Conservation (phyloP, 2,888 invertebrate species). For the Noctua fimbriata region DNA sequence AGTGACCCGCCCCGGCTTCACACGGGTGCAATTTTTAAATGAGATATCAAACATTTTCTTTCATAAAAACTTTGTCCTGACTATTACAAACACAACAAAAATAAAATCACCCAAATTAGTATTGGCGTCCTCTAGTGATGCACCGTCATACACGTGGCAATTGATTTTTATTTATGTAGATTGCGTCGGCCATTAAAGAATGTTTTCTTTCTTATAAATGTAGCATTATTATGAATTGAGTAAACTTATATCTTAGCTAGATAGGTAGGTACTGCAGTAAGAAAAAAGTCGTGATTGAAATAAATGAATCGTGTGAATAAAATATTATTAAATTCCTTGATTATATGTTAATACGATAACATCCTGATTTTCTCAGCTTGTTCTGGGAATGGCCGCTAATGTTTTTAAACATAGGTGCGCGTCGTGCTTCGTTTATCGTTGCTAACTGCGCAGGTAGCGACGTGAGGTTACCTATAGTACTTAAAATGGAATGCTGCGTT, state of each 20-base stretch:
- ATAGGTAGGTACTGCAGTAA: not conserved
- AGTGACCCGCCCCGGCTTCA: too few species aligned
- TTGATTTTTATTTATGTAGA: not conserved
- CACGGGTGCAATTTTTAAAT: too few species aligned
- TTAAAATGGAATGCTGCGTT: not conserved
- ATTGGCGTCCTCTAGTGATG: too few species aligned
- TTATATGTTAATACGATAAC: slow-evolving; percentile 6
- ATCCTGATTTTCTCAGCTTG: slow-evolving; percentile 21
- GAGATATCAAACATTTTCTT: too few species aligned
- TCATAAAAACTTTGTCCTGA: too few species aligned
- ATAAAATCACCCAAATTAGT: too few species aligned
- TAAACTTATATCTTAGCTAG: not conserved
- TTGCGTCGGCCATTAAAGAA: not conserved
- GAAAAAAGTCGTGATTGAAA: not conserved
- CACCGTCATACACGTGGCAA: too few species aligned
- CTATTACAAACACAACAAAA: too few species aligned
- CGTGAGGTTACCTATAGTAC: not conserved
- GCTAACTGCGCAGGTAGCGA: slow-evolving; percentile 15
- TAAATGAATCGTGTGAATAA: not conserved
- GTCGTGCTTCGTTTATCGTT: slow-evolving; percentile 23
- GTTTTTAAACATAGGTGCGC: slow-evolving; percentile 34
- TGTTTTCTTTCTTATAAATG: not conserved
- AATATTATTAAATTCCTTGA: slow-evolving; percentile 9
- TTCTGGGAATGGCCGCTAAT: slow-evolving; percentile 33
- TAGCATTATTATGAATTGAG: not conserved